Percentiles rank a stretch among this genome's conserved stretches.
Conservation (phyloP, 1,140 invertebrate genomes). For the Sycobia sp. region DNA sequence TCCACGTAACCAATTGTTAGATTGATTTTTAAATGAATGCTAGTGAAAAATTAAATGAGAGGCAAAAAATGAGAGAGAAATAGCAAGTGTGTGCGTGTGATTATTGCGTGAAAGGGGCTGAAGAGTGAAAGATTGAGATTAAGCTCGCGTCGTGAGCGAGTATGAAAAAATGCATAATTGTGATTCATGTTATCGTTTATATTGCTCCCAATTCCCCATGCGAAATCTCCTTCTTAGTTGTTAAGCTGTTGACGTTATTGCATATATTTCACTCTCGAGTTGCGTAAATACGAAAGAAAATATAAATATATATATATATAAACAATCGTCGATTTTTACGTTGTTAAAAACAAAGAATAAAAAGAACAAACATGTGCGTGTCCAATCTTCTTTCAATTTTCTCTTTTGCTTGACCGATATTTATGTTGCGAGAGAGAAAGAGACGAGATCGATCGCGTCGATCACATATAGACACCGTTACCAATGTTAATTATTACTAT, state of each 20-base stretch:
- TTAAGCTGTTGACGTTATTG: conserved; percentile 62
- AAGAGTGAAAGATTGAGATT: conserved; percentile 27
- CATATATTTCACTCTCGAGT: conserved; percentile 52
- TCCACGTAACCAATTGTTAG: conserved; percentile 57
- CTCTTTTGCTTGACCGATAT: conserved; percentile 42
- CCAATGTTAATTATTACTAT: conserved; percentile 52
- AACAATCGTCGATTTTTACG: conserved; percentile 44
- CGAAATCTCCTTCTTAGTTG: conserved; percentile 48
- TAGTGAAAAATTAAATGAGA: conserved; percentile 32
- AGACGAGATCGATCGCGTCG: conserved; percentile 35
- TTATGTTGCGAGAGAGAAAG: conserved; percentile 38
- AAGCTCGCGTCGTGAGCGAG: conserved; percentile 38
- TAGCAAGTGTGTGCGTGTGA: too few relatives aligned
- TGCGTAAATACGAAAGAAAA: conserved; percentile 36
- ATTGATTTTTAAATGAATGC: conserved; percentile 54
- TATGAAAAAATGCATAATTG: conserved; percentile 55
- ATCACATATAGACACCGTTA: conserved; percentile 46
- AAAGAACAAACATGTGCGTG: conserved; percentile 32
- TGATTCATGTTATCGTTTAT: conserved; percentile 61
- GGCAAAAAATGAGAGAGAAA: background rate
- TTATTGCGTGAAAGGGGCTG: too few relatives aligned
- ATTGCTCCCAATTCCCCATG: conserved; percentile 50
- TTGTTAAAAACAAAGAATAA: conserved; percentile 38
- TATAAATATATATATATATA: conserved; percentile 40
- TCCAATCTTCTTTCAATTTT: conserved; percentile 40